Conservation (phyloP, 1,140 invertebrate genomes). For the Stenopsyche tienmushanensis region DNA sequence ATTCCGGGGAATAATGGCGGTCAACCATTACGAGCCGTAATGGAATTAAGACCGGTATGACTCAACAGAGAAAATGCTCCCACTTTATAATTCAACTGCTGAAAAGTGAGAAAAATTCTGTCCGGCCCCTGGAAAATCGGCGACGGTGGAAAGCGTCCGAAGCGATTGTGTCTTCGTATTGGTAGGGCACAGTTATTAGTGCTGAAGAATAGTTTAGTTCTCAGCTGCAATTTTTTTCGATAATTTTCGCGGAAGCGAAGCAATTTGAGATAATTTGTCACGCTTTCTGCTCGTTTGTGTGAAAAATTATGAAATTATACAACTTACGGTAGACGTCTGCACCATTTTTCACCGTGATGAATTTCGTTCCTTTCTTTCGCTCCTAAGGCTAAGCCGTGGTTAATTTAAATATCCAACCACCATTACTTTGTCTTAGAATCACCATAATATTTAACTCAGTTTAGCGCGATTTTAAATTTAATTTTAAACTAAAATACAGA, state of each 20-base stretch:
- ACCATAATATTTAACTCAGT: too few species aligned
- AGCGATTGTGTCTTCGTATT: neutral
- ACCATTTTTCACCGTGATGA: slow-evolving; percentile 19
- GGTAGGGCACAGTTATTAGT: too few species aligned
- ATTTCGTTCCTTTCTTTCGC: slow-evolving; percentile 1
- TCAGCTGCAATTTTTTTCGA: slow-evolving; percentile 14
- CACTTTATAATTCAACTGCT: neutral
- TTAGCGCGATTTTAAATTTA: too few species aligned
- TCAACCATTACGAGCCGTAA: neutral
- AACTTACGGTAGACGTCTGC: slow-evolving; percentile 20
- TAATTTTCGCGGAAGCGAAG: neutral
- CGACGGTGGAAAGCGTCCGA: too few species aligned
- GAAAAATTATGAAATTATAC: slow-evolving; percentile 35
- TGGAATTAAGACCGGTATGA: neutral
- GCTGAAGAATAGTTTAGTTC: neutral
- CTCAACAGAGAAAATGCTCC: neutral
- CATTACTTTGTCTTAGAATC: too few species aligned
- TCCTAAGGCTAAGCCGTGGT: neutral
- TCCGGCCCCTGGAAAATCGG: too few species aligned
- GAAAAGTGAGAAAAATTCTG: neutral
- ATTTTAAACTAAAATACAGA: too few species aligned
- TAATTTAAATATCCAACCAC: neutral
- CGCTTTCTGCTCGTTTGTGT: slow-evolving; percentile 28
- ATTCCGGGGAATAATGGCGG: neutral
- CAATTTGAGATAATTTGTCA: slow-evolving; percentile 32